Conservation (phyloP, 2,888 invertebrate species). For the Diarsia mendica region DNA sequence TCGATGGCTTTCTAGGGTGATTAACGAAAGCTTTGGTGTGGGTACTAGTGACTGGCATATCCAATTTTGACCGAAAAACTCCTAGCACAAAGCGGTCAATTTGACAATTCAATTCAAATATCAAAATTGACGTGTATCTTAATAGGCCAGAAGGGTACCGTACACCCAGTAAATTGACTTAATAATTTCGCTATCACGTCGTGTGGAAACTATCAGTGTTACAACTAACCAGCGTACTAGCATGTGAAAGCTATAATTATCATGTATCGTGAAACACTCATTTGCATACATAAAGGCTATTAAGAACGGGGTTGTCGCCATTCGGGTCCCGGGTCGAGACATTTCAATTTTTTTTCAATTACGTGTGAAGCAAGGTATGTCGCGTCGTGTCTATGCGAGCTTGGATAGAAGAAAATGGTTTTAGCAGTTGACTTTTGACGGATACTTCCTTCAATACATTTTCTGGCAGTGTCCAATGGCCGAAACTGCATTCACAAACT, state of each 20-base stretch:
- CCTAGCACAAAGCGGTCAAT: too few species aligned
- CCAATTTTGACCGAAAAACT: too few species aligned
- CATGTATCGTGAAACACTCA: slow-evolving; percentile 51
- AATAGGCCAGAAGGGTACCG: too few species aligned
- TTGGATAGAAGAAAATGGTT: not conserved
- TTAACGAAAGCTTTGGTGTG: too few species aligned
- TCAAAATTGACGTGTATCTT: not conserved
- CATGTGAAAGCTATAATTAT: slow-evolving; percentile 48
- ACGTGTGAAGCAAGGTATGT: slow-evolving; percentile 13
- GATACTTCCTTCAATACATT: too few species aligned
- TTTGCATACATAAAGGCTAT: slow-evolving; percentile 58
- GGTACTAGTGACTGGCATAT: too few species aligned
- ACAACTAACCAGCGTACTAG: not conserved
- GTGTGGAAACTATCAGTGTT: slow-evolving; percentile 19
- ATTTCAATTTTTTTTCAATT: slow-evolving; percentile 44
- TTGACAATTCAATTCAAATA: not conserved
- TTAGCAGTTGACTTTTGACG: too few species aligned
- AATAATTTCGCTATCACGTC: slow-evolving; percentile 20
- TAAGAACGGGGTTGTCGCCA: slow-evolving; percentile 26
- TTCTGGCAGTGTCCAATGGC: too few species aligned
- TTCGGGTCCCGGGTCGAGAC: slow-evolving; percentile 41
- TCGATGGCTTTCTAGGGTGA: too few species aligned
- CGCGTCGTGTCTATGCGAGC: not conserved
- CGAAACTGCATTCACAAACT: too few species aligned
- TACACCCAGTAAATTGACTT: not conserved